phyloP scores from a whole-genome alignment of 2,113 vertebrate species.

The Anarrhichthys ocellatus region DNA sequence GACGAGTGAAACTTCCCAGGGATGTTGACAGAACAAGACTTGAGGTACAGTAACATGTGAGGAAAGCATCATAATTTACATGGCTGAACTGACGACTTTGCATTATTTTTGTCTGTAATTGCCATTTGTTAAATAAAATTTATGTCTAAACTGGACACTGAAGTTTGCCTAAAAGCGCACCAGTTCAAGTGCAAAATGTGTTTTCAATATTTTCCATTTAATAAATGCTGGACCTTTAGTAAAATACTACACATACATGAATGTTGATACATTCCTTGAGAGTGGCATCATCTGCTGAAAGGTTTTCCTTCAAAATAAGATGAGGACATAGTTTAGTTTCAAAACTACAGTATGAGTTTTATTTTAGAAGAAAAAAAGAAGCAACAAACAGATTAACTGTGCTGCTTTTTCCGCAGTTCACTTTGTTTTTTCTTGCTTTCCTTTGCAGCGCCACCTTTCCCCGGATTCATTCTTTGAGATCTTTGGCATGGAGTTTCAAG shows the following conservation, averaged over 20 bases:
- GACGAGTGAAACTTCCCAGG: constrained; percentile 92
- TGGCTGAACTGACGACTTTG: neutral
- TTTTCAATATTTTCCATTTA: neutral
- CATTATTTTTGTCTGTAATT: neutral
- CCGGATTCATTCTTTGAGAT: constrained; percentile 91
- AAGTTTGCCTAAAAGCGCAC: neutral
- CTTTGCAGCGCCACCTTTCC: constrained; percentile 90
- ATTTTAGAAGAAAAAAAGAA: neutral
- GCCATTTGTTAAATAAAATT: neutral
- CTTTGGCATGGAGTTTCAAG: constrained; percentile 94
- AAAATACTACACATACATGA: neutral
- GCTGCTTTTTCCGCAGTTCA: neutral
- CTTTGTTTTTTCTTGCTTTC: constrained; percentile 5
- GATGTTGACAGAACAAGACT: constrained; percentile 96
- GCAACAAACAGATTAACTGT: neutral
- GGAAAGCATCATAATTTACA: neutral
- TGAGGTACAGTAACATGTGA: constrained; percentile 84
- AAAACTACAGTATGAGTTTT: neutral
- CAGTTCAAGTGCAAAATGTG: neutral
- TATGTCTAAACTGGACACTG: neutral
- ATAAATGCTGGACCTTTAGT: neutral
- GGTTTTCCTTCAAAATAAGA: neutral
- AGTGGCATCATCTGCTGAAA: constrained; percentile 14
- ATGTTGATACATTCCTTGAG: neutral
- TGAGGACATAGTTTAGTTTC: neutral